Evolutionary conservation across 2,113 vertebrate species (phyloP), one percentile per base, ranked within the genome.

Genomic region (Polyodon spathula): DNA sequence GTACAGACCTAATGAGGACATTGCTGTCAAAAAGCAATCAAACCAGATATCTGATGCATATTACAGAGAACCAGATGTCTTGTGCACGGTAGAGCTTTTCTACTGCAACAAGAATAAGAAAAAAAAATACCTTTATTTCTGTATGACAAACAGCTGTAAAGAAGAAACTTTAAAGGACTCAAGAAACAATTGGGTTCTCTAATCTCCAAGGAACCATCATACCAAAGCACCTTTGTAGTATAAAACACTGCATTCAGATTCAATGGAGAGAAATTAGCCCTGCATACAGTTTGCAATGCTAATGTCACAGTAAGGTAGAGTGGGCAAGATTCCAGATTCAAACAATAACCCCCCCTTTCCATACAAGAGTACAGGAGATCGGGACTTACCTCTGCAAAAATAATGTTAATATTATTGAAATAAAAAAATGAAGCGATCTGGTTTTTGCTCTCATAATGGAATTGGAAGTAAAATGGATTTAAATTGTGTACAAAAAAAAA

Each of bases 21-120:
- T 84, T 83, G 81, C 84, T 85, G 84, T 86, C 84, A 84, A 73
- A 78, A 75, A 81, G 86, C 84, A 84, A 84, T 87, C 86, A 78
- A 75, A 75, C 56, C 10, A 79, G 53, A 58, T 62, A 66, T 65
- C 60, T 60, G 53, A 53, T 63, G 70, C 60, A 41, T 40, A 73
- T 74, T 77, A 61, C 70, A 72, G 75, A 73, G 71, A 73, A 64
- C 6, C 78, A 82, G 82, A 78, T 85, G 80, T 81, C 75, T 77
- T 67, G 81, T 73, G 64, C 75, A 69, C 68, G 59, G 62, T 66
- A 63, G 56, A 63, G 17, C 10, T 56, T 58, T 56, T 16, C 63
- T 37, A 56, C 39, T 3, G 44, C 56, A 6, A 40, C 48, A 82
- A 79, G 77, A 76, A 73, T 69, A 79, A 75, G 70, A 61, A 63